Evolutionary conservation across 92 coral and sea anemone species (phyloP).

Genomic region (Diadumene lineata): DNA sequence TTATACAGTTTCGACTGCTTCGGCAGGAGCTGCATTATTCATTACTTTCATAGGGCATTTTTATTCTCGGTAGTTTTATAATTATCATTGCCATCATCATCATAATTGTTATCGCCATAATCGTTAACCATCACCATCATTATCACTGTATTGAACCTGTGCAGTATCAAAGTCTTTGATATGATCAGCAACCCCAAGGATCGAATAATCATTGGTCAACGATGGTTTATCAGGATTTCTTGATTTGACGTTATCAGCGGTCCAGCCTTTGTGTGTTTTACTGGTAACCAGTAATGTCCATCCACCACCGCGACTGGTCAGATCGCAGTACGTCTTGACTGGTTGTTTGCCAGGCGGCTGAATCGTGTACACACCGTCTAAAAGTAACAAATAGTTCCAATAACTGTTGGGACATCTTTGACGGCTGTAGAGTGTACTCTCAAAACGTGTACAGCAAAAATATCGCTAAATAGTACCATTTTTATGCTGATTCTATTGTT

Average conservation of each 20-base stretch:
- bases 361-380: constrained; percentile 38
- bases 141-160: constrained; percentile 19
- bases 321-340: constrained; percentile 45
- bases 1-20: no score
- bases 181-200: constrained; percentile 34
- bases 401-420: no score
- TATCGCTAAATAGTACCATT: no score
- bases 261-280: constrained; percentile 43
- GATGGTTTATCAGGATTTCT: constrained; percentile 36
- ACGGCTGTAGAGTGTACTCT: no score
- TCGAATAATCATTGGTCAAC: constrained; percentile 36
- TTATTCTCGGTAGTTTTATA: not conserved
- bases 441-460: no score
- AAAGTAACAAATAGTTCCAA: no score
- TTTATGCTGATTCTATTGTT: no score
- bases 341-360: constrained; percentile 30
- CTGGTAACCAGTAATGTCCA: constrained; percentile 51
- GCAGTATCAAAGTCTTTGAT: constrained; percentile 38
- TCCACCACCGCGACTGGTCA: constrained; percentile 47
- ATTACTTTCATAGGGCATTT: not conserved
- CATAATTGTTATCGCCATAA: not conserved
- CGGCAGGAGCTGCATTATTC: no score
- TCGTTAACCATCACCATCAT: not conserved
- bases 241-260: constrained; percentile 32
- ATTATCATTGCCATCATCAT: not conserved